A percentile compares a stretch with the other conserved stretches of the same genome.
Conservation (phyloP, 2,888 invertebrate genomes). For the Sussaba pulchella region DNA sequence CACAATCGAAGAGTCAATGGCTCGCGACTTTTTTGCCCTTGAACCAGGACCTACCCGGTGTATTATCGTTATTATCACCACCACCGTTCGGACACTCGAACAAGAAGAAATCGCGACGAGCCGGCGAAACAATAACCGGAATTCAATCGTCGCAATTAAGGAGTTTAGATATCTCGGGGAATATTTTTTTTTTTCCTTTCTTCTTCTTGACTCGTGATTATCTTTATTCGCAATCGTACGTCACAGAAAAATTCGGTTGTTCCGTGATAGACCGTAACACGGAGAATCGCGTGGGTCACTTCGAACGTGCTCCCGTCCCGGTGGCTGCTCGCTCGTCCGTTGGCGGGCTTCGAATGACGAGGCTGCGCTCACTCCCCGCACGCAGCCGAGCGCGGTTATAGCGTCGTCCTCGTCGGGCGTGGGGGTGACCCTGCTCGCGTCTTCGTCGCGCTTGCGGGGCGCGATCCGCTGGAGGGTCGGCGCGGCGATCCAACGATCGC, state of each 20-base stretch:
- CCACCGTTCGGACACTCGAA: constrained; percentile 9
- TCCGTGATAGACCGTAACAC: constrained; percentile 47
- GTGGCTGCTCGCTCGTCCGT: constrained; percentile 83
- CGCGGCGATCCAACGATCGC: constrained; percentile 26
- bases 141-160: background rate
- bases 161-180: constrained; percentile 3
- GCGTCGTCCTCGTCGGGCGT: constrained; percentile 44
- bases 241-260: constrained; percentile 36
- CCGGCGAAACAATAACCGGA: constrained; percentile 8
- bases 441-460: constrained; percentile 52
- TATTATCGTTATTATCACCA: background rate
- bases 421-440: constrained; percentile 60
- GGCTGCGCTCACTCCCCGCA: constrained; percentile 79
- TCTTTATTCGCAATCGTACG: constrained; percentile 72
- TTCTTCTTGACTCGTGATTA: constrained; percentile 26
- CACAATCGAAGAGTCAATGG: too few species aligned
- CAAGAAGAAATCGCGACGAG: background rate
- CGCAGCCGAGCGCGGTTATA: constrained; percentile 66
- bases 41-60: too few species aligned
- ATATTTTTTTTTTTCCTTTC: constrained; percentile 22
- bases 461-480: constrained; percentile 22
- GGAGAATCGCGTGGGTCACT: constrained; percentile 65
- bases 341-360: constrained; percentile 84
- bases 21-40: too few species aligned
- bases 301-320: constrained; percentile 78